Conservation (phyloP, 2,113 vertebrate genomes). For the Protobothrops flavoviridis region DNA sequence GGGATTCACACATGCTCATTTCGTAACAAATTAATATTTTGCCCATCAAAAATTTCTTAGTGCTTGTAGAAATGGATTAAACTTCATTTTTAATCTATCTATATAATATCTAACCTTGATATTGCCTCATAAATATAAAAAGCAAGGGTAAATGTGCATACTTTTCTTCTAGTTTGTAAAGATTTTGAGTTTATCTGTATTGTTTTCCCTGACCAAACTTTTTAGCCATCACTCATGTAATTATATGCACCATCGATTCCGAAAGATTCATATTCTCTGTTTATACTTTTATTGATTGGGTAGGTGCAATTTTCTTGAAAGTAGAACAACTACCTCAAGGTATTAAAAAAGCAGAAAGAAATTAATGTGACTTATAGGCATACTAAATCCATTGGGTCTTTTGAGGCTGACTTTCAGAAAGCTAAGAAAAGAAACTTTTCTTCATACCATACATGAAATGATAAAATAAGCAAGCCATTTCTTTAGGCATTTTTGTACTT, state of each 20-base stretch:
- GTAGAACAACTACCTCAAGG: conserved; percentile 57
- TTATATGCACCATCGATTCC: conserved; percentile 65
- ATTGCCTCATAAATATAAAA: conserved; percentile 36
- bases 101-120: conserved; percentile 49
- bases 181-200: conserved; percentile 44
- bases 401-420: conserved; percentile 48
- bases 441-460: conserved; percentile 50
- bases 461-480: conserved; percentile 42
- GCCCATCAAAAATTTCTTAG: conserved; percentile 6
- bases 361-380: conserved; percentile 57
- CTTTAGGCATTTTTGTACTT: conserved; percentile 54
- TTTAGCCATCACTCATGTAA: conserved; percentile 48
- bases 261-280: conserved; percentile 64
- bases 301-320: conserved; percentile 67
- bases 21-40: conserved; percentile 17
- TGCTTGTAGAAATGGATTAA: conserved; percentile 46
- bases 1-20: not conserved
- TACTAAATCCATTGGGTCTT: conserved; percentile 49
- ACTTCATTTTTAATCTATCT: conserved; percentile 49
- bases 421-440: conserved; percentile 44
- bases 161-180: conserved; percentile 50
- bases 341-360: conserved; percentile 58
- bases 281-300: conserved; percentile 65
- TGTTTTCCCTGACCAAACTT: conserved; percentile 43
- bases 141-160: conserved; percentile 42